phyloP scores from a whole-genome alignment of 1,140 invertebrate genomes.

The Lepidurus apus region DNA sequence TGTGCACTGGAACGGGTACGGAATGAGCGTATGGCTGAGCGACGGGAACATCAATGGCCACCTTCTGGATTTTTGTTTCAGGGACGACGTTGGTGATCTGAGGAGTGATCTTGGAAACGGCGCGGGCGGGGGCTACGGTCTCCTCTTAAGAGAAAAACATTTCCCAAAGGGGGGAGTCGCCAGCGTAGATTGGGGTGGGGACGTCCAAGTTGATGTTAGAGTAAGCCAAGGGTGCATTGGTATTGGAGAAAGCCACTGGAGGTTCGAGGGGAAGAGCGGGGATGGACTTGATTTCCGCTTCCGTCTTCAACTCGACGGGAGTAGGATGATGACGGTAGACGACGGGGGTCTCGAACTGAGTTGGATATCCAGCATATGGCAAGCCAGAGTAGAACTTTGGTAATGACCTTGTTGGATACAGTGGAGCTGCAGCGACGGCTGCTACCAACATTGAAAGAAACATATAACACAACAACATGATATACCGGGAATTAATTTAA shows the following conservation, averaged over 20 bases:
- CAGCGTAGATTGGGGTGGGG: no score
- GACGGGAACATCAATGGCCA: neutral
- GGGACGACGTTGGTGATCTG: no score
- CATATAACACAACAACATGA: neutral
- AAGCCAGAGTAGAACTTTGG: neutral
- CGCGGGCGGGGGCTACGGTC: no score
- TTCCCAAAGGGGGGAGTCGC: no score
- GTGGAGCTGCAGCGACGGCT: conserved; percentile 22
- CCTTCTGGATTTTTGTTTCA: no score
- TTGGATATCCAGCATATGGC: neutral
- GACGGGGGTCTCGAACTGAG: neutral
- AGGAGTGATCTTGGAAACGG: no score
- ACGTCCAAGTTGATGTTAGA: no score
- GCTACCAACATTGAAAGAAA: conserved; percentile 24
- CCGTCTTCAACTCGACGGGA: conserved; percentile 1
- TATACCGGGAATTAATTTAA: neutral
- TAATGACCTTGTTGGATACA: neutral
- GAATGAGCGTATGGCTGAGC: neutral
- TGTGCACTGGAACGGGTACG: neutral
- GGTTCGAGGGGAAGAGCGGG: neutral
- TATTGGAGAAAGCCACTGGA: no score
- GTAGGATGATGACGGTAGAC: neutral
- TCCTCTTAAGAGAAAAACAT: no score
- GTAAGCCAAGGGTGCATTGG: no score
- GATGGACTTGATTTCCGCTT: neutral